Percentiles rank a stretch among this genome's conserved stretches.
phyloP scores from a whole-genome alignment of 2,888 invertebrate genomes.

The Troilus luridus region DNA sequence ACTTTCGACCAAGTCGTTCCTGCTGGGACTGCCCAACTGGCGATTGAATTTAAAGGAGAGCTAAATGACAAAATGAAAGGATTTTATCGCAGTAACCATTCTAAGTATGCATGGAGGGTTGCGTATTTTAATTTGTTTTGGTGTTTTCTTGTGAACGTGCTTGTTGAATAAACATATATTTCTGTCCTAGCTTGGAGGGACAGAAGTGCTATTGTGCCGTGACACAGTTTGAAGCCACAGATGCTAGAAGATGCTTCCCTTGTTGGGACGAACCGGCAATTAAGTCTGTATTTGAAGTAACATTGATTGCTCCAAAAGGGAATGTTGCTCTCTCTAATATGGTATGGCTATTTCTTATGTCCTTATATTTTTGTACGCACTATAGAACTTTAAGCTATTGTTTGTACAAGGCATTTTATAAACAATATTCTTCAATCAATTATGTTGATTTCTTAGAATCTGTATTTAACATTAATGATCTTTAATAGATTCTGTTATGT shows the following conservation, averaged over 20 bases:
- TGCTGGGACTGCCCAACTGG: constrained; percentile 74
- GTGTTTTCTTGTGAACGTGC: not conserved
- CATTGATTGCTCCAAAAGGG: constrained; percentile 80
- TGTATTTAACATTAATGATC: too few species aligned
- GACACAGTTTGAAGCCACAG: constrained; percentile 92
- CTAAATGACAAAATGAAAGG: constrained; percentile 95
- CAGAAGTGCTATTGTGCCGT: constrained; percentile 88
- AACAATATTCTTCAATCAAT: not conserved
- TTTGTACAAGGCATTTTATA: not conserved
- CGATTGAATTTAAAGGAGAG: constrained; percentile 84
- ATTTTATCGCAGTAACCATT: constrained; percentile 93
- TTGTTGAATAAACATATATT: not conserved
- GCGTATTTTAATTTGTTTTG: constrained; percentile 1
- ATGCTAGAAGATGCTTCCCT: constrained; percentile 94
- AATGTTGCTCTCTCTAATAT: constrained; percentile 94
- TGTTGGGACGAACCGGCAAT: constrained; percentile 98
- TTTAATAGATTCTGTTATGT: too few species aligned
- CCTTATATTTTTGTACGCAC: too few species aligned
- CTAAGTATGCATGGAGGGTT: constrained; percentile 80
- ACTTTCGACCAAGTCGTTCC: constrained; percentile 76
- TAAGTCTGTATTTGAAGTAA: constrained; percentile 95
- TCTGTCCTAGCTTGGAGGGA: constrained; percentile 72
- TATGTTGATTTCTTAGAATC: not conserved
- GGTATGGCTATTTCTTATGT: constrained; percentile 71
- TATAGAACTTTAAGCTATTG: not conserved